Percentiles rank a stretch among this genome's conserved stretches.
These are phyloP conservation scores for Chaetogeoica ovagalla DNA, from an alignment of 2,888 invertebrate species.

Conservation along the genomic window DNA sequence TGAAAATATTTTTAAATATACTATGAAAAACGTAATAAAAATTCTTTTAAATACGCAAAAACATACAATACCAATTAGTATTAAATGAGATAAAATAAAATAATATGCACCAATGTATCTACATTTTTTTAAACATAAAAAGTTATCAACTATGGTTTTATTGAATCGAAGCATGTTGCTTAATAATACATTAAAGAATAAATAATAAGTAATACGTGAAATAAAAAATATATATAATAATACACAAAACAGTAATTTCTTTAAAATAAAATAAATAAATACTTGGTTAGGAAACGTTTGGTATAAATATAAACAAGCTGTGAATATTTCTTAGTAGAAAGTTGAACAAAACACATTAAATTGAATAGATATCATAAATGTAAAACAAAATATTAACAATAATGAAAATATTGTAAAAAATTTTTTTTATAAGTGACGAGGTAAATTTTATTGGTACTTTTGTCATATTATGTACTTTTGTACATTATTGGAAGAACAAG, in stretches of 20 bases:
- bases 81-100: background rate
- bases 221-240: background rate
- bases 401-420: conserved; percentile 1
- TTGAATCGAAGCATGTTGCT: background rate
- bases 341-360: background rate
- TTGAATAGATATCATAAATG: background rate
- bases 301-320: background rate
- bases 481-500: too few relatives aligned
- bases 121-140: background rate
- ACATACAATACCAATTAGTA: background rate
- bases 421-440: background rate
- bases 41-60: background rate
- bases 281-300: background rate
- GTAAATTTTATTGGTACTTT: background rate
- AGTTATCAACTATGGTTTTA: background rate
- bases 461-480: background rate
- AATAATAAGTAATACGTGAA: background rate
- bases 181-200: background rate
- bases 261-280: conserved; percentile 15
- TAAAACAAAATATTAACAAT: conserved; percentile 29
- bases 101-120: background rate
- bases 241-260: background rate
- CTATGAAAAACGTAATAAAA: background rate
- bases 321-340: background rate
- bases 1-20: background rate